phyloP scores from a whole-genome alignment of 2,888 invertebrate genomes.

The Unio delphinus region DNA sequence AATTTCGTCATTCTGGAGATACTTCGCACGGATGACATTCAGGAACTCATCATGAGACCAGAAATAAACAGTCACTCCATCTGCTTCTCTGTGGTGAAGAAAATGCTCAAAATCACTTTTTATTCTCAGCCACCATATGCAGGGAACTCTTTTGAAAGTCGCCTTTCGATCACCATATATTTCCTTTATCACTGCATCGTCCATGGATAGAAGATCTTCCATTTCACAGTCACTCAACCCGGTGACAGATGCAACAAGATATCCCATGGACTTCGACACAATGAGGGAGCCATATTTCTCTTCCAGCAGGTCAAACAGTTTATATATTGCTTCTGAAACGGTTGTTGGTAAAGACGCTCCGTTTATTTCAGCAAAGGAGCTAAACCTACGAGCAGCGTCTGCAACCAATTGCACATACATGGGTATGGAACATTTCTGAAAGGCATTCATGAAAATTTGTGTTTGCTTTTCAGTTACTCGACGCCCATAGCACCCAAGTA shows the following conservation, averaged over 20 bases:
- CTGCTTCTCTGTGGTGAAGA: slow-evolving; percentile 48
- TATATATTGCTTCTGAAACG: slow-evolving; percentile 46
- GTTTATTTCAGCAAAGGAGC: slow-evolving; percentile 34
- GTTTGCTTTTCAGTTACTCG: slow-evolving; percentile 51
- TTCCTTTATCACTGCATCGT: slow-evolving; percentile 63
- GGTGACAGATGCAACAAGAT: slow-evolving; percentile 62
- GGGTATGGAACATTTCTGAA: slow-evolving; percentile 53
- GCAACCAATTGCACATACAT: slow-evolving; percentile 57
- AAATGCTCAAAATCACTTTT: slow-evolving; percentile 59
- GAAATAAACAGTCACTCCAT: slow-evolving; percentile 59
- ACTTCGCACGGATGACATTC: slow-evolving; percentile 47
- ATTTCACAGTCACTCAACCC: slow-evolving; percentile 70
- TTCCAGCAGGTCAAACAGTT: slow-evolving; percentile 57
- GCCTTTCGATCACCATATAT: slow-evolving; percentile 44
- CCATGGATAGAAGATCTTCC: slow-evolving; percentile 69
- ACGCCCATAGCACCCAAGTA: slow-evolving; percentile 38
- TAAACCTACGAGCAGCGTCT: slow-evolving; percentile 45
- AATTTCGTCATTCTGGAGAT: slow-evolving; percentile 42
- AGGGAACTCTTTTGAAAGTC: slow-evolving; percentile 55
- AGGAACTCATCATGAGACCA: slow-evolving; percentile 59
- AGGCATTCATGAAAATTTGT: slow-evolving; percentile 38
- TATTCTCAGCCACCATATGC: slow-evolving; percentile 59
- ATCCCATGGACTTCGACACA: slow-evolving; percentile 56
- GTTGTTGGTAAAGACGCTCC: slow-evolving; percentile 33
- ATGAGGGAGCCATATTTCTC: slow-evolving; percentile 52